A percentile compares a stretch with the other conserved stretches of the same genome.
Evolutionary conservation across 2,888 invertebrate genomes (phyloP).

Genomic region (Drosophila monieri): DNA sequence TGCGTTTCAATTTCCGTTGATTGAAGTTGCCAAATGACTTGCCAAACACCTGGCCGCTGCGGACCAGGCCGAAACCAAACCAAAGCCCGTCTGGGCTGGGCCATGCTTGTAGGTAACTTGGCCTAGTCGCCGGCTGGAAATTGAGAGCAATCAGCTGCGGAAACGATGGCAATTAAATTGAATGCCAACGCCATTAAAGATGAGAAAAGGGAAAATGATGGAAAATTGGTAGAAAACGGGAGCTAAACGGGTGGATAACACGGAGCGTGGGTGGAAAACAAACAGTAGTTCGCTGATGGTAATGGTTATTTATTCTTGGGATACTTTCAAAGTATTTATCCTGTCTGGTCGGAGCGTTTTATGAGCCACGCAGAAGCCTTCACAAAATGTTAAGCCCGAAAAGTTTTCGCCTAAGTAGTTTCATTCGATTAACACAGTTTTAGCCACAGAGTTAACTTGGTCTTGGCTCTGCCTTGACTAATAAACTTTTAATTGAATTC

Average conservation of each 20-base stretch:
- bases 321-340: slow-evolving; percentile 30
- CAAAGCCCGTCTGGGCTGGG: not conserved
- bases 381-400: slow-evolving; percentile 29
- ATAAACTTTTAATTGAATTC: slow-evolving; percentile 73
- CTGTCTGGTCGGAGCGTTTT: slow-evolving; percentile 19
- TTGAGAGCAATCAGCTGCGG: slow-evolving; percentile 47
- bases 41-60: slow-evolving; percentile 51
- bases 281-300: not conserved
- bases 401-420: slow-evolving; percentile 37
- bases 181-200: slow-evolving; percentile 61
- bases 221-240: slow-evolving; percentile 1
- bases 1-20: slow-evolving; percentile 75
- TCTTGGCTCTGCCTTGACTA: slow-evolving; percentile 41
- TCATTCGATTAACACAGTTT: slow-evolving; percentile 60
- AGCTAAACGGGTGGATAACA: not conserved
- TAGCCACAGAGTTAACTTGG: slow-evolving; percentile 55
- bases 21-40: slow-evolving; percentile 63
- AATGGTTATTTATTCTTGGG: slow-evolving; percentile 28
- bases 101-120: slow-evolving; percentile 17
- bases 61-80: slow-evolving; percentile 10
- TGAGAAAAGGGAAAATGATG: slow-evolving; percentile 7
- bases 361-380: slow-evolving; percentile 14
- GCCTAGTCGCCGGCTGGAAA: slow-evolving; percentile 42
- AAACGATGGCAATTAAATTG: slow-evolving; percentile 72
- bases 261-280: not conserved